Base-by-base conservation (phyloP, 2,797 vertebrate genomes). In the Hypotaenidia philippensis region DNA sequence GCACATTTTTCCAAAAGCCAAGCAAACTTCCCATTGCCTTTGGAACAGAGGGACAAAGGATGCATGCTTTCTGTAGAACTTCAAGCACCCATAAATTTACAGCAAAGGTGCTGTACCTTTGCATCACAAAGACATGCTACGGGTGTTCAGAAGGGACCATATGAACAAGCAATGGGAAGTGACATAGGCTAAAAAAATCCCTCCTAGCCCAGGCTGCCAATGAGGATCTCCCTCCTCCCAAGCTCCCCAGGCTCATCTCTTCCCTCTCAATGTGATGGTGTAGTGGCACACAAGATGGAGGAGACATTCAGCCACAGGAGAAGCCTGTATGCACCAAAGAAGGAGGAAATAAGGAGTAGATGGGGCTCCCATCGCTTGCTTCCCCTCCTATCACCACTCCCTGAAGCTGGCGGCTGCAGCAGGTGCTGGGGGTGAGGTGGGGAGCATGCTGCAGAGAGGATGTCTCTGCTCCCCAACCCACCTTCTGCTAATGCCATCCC, bases 91-190 rank as follows among this genome's bases (percentile, higher is more conserved):
- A 36, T 6, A 41, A 40, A 83, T 52, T 55, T 41, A 57, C 79
- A 82, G 38, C n/a, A 69, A 79, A 85, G 10, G 11, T 45, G 19
- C 26, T n/a, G 9, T 21, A 45, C 5, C 4, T 61, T 40, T 17
- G 61, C 13, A 31, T 47, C 0, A 0, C 36, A 49, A 85, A 49
- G 75, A 76, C 6, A 14, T 1, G 9, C 13, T 55, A 3, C 0
- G 1, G 5, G 7, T 14, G 6, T 41, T 80, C 47, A 44, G 40
- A 31, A 79, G 21, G 31, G 6, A 12, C 31, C 21, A 8, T 7
- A 34, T 16, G 29, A 85, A 32, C 23, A 76, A 80, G 34, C 1
- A 5, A 1, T 32, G 59, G 9, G 20, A 88, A 66, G 11, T 49
- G 25, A 23, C 4, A 6, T 29, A 5, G 19, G 4, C n/a, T 74